Evolutionary conservation across 2,888 invertebrate genomes (phyloP), one percentile per base, ranked within the genome.

Genomic region (Amorpha juglandis): DNA sequence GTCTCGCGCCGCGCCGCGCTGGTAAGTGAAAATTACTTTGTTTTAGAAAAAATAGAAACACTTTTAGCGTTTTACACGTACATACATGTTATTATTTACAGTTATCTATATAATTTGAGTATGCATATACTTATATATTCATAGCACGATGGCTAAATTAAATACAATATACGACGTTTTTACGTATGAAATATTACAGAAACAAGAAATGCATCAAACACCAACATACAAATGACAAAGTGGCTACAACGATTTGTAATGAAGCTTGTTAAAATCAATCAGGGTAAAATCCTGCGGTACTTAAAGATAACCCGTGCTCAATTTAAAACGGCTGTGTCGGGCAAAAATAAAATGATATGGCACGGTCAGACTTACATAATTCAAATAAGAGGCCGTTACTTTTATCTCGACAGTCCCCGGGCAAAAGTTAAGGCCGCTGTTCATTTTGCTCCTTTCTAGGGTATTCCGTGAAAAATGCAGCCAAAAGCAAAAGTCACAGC

Each of bases 331-430:
- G 68, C 67, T 64, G 63, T 67, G 64, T 66, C 69, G 64, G 19
- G 51, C 51, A 63, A 71, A 74, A 73, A 75, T 76, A 74, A 73
- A 80, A 71, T 74, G 72, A 75, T 72, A 73, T 68, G 65, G 66
- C 48, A 65, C 74, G 71, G 75, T 82, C 79, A 79, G 80, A 82
- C 73, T 74, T 68, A 74, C 79, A 81, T 86, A 84, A 87, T 80
- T 86, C 83, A 87, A 84, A 84, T 80, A 80, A 81, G 75, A 79
- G 78, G 76, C 72, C 71, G 73, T 75, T 78, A 79, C 78, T 83
- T 87, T 87, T 87, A 88, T 89, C 87, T 81, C 76, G 69, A 68
- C 77, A 74, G 76, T 78, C 73, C 78, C 78, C 74, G 76, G 76
- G 73, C 76, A 71, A 74, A n/a, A 79, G 82, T 80, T 81, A 82